Base-by-base conservation (phyloP, 2,113 vertebrate species). In the Cercopithecus mona region DNA sequence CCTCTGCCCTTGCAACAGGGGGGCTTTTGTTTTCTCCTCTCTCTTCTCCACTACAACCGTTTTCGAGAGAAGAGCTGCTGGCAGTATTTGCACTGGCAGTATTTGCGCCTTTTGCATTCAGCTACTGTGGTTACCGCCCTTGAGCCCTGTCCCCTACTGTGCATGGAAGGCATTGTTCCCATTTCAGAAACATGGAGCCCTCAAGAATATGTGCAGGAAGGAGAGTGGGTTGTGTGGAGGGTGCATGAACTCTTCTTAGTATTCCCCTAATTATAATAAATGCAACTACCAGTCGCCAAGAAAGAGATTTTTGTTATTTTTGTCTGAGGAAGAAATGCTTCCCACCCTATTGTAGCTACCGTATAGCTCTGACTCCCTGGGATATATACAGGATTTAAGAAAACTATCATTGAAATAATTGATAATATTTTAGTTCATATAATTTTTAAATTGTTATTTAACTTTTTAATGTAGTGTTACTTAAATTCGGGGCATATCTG, bases 101-200 rank as follows among this genome's bases (percentile, higher is more conserved):
- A 50, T 50, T 13, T 50, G 48, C 3, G 13, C 38, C 72, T 25
- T 8, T 17, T 1, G 2, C 23, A 2, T 88, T 16, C 70, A 35
- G 57, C 48, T 50, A 40, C 50, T 38, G 55, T 32, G 25, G 14
- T 2, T 6, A 30, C 43, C n/a, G 23, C 52, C 8, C 23, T 11
- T 16, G 6, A 43, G 9, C 48, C 4, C 38, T 23, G 1, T 7
- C 59, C 27, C 50, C 22, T 20, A 0, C 5, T 57, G 43, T 52
- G n/a, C 0, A 0, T 35, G 45, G 2, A 43, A n/a, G 82, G 6
- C 1, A 8, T 4, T 9, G 2, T 18, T 13, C 22, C 59, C 3
- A 35, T n/a, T 38, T 70, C 17, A 13, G 59, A 84, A 23, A 48
- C 1, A 52, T 3, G 10, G 40, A 11, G 10, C 11, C n/a, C 0